Percentiles rank a stretch among this genome's conserved stretches.
Evolutionary conservation across 2,888 invertebrate genomes (phyloP).

Genomic region (Tenthredo scrophulariae): DNA sequence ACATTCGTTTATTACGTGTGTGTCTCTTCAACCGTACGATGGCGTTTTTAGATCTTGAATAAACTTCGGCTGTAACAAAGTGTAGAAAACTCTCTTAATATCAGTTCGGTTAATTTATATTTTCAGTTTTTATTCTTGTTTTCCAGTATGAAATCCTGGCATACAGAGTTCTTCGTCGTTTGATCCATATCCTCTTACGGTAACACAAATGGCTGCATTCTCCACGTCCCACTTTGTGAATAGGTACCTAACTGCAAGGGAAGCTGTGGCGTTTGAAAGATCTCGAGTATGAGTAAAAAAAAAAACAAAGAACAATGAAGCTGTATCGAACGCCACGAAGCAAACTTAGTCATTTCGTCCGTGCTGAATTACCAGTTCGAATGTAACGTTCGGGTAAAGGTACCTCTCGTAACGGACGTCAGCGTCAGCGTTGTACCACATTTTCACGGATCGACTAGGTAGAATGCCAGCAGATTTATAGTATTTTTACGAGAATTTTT

Average conservation of each 20-base stretch:
- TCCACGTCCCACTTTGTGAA: not conserved
- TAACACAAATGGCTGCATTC: not conserved
- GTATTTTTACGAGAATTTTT: constrained; percentile 43
- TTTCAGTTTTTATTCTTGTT: not conserved
- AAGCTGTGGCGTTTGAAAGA: not conserved
- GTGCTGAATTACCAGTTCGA: constrained; percentile 1
- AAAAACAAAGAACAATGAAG: not conserved
- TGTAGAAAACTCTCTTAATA: not conserved
- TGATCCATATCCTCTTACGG: not conserved
- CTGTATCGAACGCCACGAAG: not conserved
- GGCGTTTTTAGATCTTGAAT: not conserved
- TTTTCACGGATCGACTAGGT: not conserved
- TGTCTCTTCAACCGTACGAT: not conserved
- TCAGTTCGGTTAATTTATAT: not conserved
- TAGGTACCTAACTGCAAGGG: not conserved
- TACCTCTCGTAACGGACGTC: constrained; percentile 14
- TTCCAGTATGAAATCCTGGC: not conserved
- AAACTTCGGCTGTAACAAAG: not conserved
- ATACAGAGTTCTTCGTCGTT: not conserved
- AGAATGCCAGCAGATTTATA: constrained; percentile 25
- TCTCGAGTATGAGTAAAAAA: not conserved
- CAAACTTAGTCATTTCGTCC: constrained; percentile 29
- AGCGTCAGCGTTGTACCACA: constrained; percentile 12
- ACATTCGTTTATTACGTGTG: not conserved
- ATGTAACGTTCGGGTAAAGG: not conserved